These are phyloP conservation scores for Lytechinus pictus DNA, from an alignment of 35 echinoderm and acorn worm species.

Conservation along the genomic window DNA sequence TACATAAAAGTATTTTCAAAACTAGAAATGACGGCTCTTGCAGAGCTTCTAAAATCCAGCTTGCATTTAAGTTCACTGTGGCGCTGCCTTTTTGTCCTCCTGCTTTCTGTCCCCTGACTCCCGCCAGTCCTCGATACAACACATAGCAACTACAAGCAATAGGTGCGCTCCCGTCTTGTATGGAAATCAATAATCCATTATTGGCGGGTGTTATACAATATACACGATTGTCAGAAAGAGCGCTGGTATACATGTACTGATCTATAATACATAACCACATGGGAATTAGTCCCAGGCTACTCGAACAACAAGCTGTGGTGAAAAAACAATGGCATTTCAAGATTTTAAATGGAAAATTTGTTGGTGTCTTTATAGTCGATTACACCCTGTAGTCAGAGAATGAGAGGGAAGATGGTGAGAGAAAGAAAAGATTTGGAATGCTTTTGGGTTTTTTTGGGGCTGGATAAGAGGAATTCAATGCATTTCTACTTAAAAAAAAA, in stretches of 20 bases:
- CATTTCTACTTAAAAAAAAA: too few relatives aligned
- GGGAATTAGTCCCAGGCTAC: neutral
- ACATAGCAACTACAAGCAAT: constrained; percentile 11
- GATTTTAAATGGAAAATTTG: neutral
- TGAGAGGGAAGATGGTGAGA: neutral
- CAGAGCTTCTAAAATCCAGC: neutral
- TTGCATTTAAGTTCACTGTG: neutral
- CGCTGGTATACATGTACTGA: neutral
- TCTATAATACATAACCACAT: neutral
- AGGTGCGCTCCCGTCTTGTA: neutral
- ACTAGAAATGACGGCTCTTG: neutral
- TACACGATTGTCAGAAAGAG: neutral
- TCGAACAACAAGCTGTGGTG: neutral
- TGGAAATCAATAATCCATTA: neutral
- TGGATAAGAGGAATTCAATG: too few relatives aligned
- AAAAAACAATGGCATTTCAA: neutral
- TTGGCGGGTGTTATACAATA: neutral
- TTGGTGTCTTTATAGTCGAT: neutral
- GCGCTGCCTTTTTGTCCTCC: neutral
- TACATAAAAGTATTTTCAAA: neutral
- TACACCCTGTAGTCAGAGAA: neutral
- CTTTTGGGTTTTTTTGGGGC: too few relatives aligned
- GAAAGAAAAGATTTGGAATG: too few relatives aligned
- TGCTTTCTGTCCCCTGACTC: neutral
- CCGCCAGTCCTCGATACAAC: neutral